Evolutionary conservation across 2,113 vertebrate species (phyloP).

Genomic region (Calidris pygmaea): DNA sequence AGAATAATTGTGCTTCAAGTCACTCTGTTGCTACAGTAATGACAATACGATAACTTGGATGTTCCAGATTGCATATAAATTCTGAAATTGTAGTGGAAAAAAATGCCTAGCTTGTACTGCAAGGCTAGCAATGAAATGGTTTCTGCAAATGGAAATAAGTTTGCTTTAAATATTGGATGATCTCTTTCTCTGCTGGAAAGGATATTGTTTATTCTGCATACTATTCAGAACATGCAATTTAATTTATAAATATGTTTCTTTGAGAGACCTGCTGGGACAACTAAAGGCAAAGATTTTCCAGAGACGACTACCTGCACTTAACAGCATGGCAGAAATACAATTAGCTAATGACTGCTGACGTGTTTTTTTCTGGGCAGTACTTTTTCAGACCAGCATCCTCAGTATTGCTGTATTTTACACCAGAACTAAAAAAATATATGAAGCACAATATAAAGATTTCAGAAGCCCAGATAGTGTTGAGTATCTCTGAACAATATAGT

Average conservation of each 20-base stretch:
- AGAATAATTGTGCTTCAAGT: constrained; percentile 54
- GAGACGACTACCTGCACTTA: not conserved
- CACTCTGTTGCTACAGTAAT: constrained; percentile 1
- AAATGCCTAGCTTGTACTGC: not conserved
- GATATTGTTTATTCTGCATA: not conserved
- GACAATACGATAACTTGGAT: not conserved
- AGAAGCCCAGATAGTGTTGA: not conserved
- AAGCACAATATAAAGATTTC: not conserved
- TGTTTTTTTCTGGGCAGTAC: not conserved
- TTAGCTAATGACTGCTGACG: not conserved
- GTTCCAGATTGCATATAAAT: not conserved
- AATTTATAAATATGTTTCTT: not conserved
- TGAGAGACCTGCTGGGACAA: not conserved
- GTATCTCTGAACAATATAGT: not conserved
- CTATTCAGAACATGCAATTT: not conserved
- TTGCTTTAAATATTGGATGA: not conserved
- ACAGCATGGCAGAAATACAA: not conserved
- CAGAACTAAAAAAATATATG: not conserved
- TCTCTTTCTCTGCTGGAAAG: not conserved
- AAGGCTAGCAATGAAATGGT: not conserved
- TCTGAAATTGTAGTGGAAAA: not conserved
- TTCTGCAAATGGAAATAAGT: not conserved
- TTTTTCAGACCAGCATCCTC: not conserved
- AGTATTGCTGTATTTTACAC: constrained; percentile 14
- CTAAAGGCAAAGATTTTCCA: not conserved